These are phyloP conservation scores for Sapayoa aenigma DNA, from an alignment of 2,113 vertebrate species.

Conservation along the genomic window DNA sequence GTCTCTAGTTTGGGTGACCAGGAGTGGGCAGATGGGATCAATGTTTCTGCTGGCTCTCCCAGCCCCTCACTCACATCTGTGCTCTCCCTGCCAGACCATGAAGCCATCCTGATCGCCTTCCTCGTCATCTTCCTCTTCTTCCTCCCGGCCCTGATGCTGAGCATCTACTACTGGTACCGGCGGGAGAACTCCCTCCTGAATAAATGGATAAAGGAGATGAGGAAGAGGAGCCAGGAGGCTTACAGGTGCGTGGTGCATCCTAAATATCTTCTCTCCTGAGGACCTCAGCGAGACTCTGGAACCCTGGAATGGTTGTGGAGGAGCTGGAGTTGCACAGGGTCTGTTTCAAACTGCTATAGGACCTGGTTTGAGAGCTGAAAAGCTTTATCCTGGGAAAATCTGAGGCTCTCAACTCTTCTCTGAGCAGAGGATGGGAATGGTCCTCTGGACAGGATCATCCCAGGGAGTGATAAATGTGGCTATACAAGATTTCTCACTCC, in stretches of 20 bases:
- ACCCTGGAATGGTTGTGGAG: background rate
- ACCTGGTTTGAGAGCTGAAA: background rate
- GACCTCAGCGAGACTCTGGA: rapidly evolving
- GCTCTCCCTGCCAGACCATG: conserved; percentile 65
- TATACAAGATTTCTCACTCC: rapidly evolving
- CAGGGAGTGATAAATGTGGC: background rate
- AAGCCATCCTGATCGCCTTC: conserved; percentile 71
- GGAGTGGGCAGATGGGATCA: rapidly evolving
- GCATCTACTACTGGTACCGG: conserved; percentile 81
- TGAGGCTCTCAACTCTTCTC: background rate
- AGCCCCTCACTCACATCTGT: background rate
- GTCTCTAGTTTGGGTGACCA: background rate
- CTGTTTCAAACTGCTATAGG: background rate
- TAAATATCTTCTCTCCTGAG: background rate
- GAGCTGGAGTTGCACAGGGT: background rate
- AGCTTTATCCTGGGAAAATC: background rate
- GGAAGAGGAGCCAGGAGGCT: conserved; percentile 61
- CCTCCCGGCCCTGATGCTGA: conserved; percentile 71
- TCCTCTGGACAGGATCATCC: background rate
- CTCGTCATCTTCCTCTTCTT: conserved; percentile 83
- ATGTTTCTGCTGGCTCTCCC: background rate
- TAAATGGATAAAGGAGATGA: conserved; percentile 72
- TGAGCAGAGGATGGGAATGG: background rate
- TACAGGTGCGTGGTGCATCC: conserved; percentile 25
- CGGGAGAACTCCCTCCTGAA: conserved; percentile 73